Percentiles rank a stretch among this genome's conserved stretches.
These are phyloP conservation scores for Ceratoteleas bidentatus DNA, from an alignment of 1,140 invertebrate genomes.

Conservation along the genomic window DNA sequence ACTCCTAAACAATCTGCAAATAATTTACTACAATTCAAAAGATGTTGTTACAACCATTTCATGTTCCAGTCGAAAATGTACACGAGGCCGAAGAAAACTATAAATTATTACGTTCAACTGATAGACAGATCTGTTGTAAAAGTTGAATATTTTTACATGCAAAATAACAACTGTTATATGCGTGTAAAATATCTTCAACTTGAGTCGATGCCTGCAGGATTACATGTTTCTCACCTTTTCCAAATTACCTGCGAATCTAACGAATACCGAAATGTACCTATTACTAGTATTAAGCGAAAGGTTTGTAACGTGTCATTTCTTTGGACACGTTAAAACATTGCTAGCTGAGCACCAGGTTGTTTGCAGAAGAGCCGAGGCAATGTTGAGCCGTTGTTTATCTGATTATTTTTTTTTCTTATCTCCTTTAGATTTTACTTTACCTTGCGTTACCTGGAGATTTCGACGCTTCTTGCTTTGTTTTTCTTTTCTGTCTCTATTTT, in stretches of 20 bases:
- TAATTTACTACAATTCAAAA: not conserved
- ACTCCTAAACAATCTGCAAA: not conserved
- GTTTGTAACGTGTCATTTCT: not conserved
- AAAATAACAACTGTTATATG: not conserved
- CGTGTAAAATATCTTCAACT: not conserved
- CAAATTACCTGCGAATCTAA: not conserved
- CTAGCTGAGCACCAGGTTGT: too few species aligned
- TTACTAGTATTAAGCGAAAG: not conserved
- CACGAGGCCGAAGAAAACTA: slow-evolving; percentile 4
- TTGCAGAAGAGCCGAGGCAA: too few species aligned
- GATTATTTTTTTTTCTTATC: too few species aligned
- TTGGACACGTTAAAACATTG: too few species aligned
- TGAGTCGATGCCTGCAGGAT: not conserved
- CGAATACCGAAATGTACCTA: not conserved
- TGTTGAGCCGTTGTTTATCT: too few species aligned
- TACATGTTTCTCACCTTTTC: not conserved
- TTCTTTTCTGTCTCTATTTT: too few species aligned
- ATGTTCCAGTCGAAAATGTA: not conserved
- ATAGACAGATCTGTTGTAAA: not conserved
- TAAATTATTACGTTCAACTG: not conserved
- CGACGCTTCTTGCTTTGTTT: too few species aligned
- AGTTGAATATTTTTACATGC: not conserved
- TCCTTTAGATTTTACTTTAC: too few species aligned
- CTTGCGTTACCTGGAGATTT: too few species aligned
- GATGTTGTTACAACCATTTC: not conserved